Base-by-base conservation (phyloP, 1,140 invertebrate genomes). In the Limonius californicus region DNA sequence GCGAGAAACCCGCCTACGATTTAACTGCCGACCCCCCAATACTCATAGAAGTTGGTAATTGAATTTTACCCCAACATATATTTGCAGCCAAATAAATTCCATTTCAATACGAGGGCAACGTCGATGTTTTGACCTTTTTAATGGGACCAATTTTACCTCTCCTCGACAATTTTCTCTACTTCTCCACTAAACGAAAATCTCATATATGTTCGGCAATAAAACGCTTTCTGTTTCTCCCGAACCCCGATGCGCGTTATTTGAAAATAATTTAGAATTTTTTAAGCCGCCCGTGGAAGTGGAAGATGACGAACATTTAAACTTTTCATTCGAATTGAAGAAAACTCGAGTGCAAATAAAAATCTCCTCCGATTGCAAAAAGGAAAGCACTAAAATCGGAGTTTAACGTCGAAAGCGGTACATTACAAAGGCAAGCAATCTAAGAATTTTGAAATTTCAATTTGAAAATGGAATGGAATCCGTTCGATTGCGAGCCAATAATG, bases 21-120 rank as follows among this genome's bases (percentile, higher is more conserved):
- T 72, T 70, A 72, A 70, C 66, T 71, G 70, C 61, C 62, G 54
- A 59, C 65, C 64, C 68, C 35, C 64, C 58, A 53, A 66, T 72
- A 73, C 68, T 74, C 70, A 74, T 71, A 70, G 66, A 68, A 69
- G 63, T 68, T 62, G 62, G 66, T 74, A 74, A 74, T 74, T 74
- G 72, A 74, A 71, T 74, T 73, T 69, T 68, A 72, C 68, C 70
- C 67, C 64, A 65, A 61, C 59, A 61, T 71, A 71, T 72, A 70
- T 68, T 68, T 70, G 66, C 67, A 62, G 56, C 50, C 39, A 61
- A 64, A 71, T 67, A 69, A 68, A 72, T 68, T 67, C 59, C 57
- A 47, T 54, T 59, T 59, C 62, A 55, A 47, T 59, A 53, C 45
- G 21, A 30, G 21, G 35, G 35, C 35, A 39, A 39, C 35, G 35